phyloP scores from a whole-genome alignment of 2,888 invertebrate species.

The Phalera bucephala region DNA sequence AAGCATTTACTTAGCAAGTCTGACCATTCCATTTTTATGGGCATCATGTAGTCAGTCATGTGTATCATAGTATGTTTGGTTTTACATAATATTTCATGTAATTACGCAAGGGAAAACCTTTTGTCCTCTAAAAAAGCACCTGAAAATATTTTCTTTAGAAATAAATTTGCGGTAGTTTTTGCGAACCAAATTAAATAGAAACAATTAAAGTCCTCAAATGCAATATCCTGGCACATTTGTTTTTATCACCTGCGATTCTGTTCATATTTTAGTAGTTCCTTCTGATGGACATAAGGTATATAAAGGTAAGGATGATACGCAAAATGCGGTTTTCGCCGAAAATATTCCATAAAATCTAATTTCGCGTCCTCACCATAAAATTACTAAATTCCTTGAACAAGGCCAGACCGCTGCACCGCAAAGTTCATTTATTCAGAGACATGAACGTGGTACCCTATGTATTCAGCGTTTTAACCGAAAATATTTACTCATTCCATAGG shows the following conservation, averaged over 20 bases:
- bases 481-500: background rate
- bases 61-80: background rate
- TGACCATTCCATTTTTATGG: too few species aligned
- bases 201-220: background rate
- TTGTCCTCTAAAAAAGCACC: background rate
- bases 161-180: too few species aligned
- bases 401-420: constrained; percentile 16
- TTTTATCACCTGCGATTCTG: background rate
- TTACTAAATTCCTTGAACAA: constrained; percentile 14
- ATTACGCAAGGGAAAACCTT: background rate
- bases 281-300: too few species aligned
- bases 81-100: background rate
- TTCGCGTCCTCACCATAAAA: background rate
- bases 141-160: too few species aligned
- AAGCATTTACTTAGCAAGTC: background rate
- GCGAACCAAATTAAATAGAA: background rate
- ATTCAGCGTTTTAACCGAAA: background rate
- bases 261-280: background rate
- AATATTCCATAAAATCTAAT: background rate
- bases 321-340: background rate
- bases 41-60: background rate
- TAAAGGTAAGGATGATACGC: too few species aligned
- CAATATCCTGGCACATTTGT: background rate
- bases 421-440: constrained; percentile 32
- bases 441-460: constrained; percentile 23